Evolutionary conservation across 2,113 vertebrate species (phyloP).

Genomic region (Suricata suricatta): DNA sequence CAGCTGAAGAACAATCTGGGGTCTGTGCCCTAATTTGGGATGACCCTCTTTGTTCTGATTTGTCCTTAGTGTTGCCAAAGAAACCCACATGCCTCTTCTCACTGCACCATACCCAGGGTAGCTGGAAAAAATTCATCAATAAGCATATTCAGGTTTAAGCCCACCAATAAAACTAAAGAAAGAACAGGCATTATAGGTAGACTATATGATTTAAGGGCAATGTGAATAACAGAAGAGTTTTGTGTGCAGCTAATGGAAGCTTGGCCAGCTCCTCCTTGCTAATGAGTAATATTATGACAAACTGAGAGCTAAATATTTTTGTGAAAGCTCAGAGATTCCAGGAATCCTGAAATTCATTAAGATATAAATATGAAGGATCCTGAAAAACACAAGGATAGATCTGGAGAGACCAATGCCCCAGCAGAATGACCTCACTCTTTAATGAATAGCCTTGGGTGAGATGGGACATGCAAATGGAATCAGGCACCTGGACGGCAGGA

Average conservation of each 20-base stretch:
- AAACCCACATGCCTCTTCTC: neutral
- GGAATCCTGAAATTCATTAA: neutral
- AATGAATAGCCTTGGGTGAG: neutral
- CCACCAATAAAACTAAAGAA: neutral
- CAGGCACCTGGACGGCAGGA: fast-evolving
- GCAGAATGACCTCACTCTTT: neutral
- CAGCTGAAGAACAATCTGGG: neutral
- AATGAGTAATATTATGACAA: neutral
- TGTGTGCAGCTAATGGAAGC: neutral
- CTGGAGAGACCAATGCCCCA: neutral
- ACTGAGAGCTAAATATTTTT: neutral
- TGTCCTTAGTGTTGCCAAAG: neutral
- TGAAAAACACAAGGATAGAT: neutral
- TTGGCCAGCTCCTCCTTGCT: neutral
- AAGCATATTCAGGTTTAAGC: neutral
- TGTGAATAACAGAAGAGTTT: neutral
- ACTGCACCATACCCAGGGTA: too few species aligned
- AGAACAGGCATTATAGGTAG: neutral
- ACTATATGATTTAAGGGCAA: neutral
- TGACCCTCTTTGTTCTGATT: neutral
- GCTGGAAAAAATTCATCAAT: neutral
- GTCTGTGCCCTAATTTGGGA: neutral
- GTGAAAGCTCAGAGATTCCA: neutral
- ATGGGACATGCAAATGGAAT: too few species aligned
- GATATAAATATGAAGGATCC: neutral